Evolutionary conservation across 2,888 invertebrate genomes (phyloP), one percentile per base, ranked within the genome.

Genomic region (Pharmacophagus antenor): DNA sequence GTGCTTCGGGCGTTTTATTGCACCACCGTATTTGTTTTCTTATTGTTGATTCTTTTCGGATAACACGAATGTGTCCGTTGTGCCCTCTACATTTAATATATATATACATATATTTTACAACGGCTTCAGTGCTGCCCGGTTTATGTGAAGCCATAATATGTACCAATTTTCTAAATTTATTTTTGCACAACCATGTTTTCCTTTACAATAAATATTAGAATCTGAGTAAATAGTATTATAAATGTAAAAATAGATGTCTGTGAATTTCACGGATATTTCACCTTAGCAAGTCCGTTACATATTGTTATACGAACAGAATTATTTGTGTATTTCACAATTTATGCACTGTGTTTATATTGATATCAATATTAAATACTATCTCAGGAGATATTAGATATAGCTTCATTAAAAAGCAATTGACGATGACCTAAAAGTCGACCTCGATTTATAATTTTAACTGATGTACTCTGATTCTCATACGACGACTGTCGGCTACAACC

Each of bases 1-100:
- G 65, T 60, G 61, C 62, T 58, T 50, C 54, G 56, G 53, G 60
- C 62, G 56, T 65, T 66, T 62, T 53, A 56, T 56, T 56, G 52
- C 56, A 17, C 48, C 41, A 41, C 48, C 44, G 42, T 55, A 47
- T 54, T 59, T 50, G 52, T 60, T 60, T 62, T 50, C 56, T 56
- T 53, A 44, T 56, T 60, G 53, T 22, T 49, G 53, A 59, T 53
- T 59, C 50, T 48, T 58, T 53, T 58, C 53, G 48, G 53, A 58
- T 52, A 52, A 37, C 41, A 53, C 25, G 15, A 46, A 7, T 8
- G 41, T 52, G 51, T 47, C 58, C 47, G 52, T 23, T 2, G 41
- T 48, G 25, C 41, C 25, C 47, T 58, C n/a, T n/a, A n/a, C n/a
- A n/a, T 48, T 37, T 27, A 37, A 22, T 52, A 47, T 46, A 50